These are phyloP conservation scores for Epinephelus malabaricus DNA, from an alignment of 2,797 vertebrate genomes.

Conservation along the genomic window DNA sequence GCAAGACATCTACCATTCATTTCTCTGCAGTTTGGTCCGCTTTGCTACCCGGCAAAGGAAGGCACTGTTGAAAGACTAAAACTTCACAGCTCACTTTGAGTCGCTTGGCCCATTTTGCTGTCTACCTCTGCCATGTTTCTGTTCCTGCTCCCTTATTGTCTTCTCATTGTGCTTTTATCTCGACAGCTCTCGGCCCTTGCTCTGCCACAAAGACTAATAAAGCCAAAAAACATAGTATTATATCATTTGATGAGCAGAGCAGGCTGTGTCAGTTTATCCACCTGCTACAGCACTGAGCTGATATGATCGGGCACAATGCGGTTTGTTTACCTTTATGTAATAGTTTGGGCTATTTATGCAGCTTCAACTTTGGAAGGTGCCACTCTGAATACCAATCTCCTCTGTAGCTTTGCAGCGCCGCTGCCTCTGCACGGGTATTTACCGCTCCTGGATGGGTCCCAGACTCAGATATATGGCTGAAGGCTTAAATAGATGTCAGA, in stretches of 20 bases:
- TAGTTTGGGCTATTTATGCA: slow-evolving; percentile 64
- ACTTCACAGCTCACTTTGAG: slow-evolving; percentile 47
- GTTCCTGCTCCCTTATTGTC: slow-evolving; percentile 20
- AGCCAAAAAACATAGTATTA: slow-evolving; percentile 26
- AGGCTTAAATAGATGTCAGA: slow-evolving; percentile 70
- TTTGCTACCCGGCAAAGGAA: slow-evolving; percentile 30
- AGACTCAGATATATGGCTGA: slow-evolving; percentile 65
- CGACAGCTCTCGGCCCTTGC: slow-evolving; percentile 18
- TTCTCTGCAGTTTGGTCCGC: slow-evolving; percentile 13
- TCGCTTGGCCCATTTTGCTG: slow-evolving; percentile 33
- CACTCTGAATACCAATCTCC: slow-evolving; percentile 70
- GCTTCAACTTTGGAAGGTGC: slow-evolving; percentile 61
- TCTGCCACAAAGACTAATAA: slow-evolving; percentile 30
- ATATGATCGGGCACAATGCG: slow-evolving; percentile 53
- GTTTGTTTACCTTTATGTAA: slow-evolving; percentile 74
- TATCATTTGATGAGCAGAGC: slow-evolving; percentile 45
- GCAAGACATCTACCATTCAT: not conserved
- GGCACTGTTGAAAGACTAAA: slow-evolving; percentile 15
- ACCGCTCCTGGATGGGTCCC: slow-evolving; percentile 62
- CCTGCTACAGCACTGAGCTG: slow-evolving; percentile 55
- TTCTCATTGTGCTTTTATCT: slow-evolving; percentile 36
- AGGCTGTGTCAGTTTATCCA: slow-evolving; percentile 46
- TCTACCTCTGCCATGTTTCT: slow-evolving; percentile 26
- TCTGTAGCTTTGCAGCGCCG: slow-evolving; percentile 38
- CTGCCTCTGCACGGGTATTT: slow-evolving; percentile 63